Base-by-base conservation (phyloP, 2,797 vertebrate genomes). In the Pampus argenteus region DNA sequence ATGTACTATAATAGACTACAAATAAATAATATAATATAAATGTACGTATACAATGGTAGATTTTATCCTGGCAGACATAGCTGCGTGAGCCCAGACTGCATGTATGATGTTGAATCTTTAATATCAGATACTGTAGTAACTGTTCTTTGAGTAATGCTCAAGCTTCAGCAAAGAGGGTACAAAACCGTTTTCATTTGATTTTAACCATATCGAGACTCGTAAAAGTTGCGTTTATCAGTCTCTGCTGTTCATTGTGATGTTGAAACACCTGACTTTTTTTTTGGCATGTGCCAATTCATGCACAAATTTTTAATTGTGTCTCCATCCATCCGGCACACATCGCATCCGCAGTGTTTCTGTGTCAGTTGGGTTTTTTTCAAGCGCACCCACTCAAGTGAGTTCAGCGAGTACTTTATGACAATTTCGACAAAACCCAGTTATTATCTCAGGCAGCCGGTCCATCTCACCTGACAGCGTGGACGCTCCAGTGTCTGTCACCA, bases 391-490 rank as follows among this genome's bases (percentile, higher is more conserved):
- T 31, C 9, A 26, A 5, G 26, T 1, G 15, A 26, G 0, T 29
- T 65, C 10, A 28, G 3, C 5, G 2, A 13, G 3, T 10, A 28
- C 2, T 25, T 29, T 13, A 49, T 8, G 5, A 9, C 5, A 6
- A 4, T 20, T 22, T 36, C 9, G 3, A 4, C 15, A 18, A 18
- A 48, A 29, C 22, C 10, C 22, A 18, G 34, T 29, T 13, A 51
- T 44, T 31, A 29, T 25, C 14, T 26, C 1, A 22, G 28, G 0
- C 28, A 54, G 8, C 14, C 47, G 7, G 28, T 1, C 25, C 9
- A 45, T 66, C 82, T 88, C 47, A 89, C 90, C 31, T 26, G 75
- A 65, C 20, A 38, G 68, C 0, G 48, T 15, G 31, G 57, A 42
- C 13, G 14, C 23, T 60, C n/a, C 69, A 2, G 26, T 4, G 18